Conservation (phyloP, 2,797 vertebrate species). For the Pseudochromis fuscus region DNA sequence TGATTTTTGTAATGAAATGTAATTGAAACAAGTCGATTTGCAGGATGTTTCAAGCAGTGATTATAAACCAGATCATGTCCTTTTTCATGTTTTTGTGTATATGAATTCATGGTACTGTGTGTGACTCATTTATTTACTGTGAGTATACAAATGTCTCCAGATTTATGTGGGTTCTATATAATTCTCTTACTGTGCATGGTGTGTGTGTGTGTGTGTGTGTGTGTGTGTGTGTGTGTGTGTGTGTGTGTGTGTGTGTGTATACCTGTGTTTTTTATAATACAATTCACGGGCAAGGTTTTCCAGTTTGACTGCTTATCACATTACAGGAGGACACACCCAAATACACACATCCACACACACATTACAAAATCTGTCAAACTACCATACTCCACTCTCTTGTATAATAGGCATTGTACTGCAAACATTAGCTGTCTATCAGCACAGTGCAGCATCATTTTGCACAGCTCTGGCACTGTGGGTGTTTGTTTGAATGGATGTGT, state of each 20-base stretch:
- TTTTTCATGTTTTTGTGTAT: conserved; percentile 29
- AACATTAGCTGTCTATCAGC: conserved; percentile 63
- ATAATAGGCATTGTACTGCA: conserved; percentile 47
- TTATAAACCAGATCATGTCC: conserved; percentile 37
- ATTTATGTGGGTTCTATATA: conserved; percentile 2
- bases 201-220: too few relatives aligned
- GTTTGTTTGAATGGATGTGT: conserved; percentile 43
- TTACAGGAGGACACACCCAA: conserved; percentile 31
- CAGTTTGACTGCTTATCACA: conserved; percentile 43
- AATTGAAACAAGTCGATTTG: conserved; percentile 68
- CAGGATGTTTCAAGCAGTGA: conserved; percentile 38
- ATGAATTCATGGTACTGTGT: not conserved
- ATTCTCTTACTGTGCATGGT: too few relatives aligned
- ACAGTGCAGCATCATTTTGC: conserved; percentile 46
- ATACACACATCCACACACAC: conserved; percentile 24
- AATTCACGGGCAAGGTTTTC: not conserved
- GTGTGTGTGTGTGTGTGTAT: conserved; percentile 12
- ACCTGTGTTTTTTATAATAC: not conserved
- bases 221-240: too few relatives aligned
- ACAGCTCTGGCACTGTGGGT: conserved; percentile 22
- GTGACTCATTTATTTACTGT: conserved; percentile 24
- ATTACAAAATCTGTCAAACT: conserved; percentile 20
- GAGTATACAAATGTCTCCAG: conserved; percentile 29
- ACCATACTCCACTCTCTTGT: conserved; percentile 16
- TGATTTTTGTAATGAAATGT: conserved; percentile 73